phyloP scores from a whole-genome alignment of 2,113 vertebrate species.

The Limanda limanda region DNA sequence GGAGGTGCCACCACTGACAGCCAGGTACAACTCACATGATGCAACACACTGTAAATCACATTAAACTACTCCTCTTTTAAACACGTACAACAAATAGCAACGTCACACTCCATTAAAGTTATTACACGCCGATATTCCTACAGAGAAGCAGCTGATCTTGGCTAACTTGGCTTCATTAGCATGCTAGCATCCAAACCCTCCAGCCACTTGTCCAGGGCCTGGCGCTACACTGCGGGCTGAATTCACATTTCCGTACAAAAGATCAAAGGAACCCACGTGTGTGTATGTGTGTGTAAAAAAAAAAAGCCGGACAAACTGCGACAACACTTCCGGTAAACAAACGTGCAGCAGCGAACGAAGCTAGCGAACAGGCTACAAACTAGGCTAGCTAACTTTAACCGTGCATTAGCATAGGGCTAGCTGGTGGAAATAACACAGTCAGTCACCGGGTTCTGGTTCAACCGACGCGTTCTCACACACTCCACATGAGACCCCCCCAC shows the following conservation, averaged over 20 bases:
- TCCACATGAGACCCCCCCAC: constrained; percentile 34
- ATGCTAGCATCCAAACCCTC: constrained; percentile 32
- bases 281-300: background rate
- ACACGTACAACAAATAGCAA: background rate
- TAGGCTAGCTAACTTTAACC: constrained; percentile 22
- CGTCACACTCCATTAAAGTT: background rate
- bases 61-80: background rate
- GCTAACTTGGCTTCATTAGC: constrained; percentile 46
- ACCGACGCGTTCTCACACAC: background rate
- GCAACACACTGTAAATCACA: constrained; percentile 46
- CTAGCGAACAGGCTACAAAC: background rate
- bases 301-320: background rate
- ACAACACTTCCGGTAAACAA: background rate
- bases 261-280: background rate
- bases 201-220: constrained; percentile 18
- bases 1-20: constrained; percentile 26
- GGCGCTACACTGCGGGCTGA: background rate
- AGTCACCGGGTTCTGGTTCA: background rate
- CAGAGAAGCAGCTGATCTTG: background rate
- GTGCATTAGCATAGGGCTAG: constrained; percentile 36
- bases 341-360: background rate
- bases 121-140: too few relatives aligned
- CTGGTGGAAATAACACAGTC: constrained; percentile 41
- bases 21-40: constrained; percentile 58
- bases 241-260: rapidly evolving